Evolutionary conservation across 2,888 invertebrate genomes (phyloP).

Genomic region (Miltochrista miniata): DNA sequence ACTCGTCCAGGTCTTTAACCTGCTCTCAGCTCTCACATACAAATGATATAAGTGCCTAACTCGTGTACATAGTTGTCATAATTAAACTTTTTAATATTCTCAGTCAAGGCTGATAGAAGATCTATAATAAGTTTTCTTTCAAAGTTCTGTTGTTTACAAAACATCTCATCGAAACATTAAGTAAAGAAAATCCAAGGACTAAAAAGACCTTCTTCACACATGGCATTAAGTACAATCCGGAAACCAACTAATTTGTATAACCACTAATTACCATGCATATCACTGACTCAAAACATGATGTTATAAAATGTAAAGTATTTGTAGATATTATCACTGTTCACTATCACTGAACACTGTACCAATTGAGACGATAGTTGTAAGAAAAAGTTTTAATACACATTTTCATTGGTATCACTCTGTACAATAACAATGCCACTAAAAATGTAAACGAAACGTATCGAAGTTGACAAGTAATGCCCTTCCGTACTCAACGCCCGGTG

Average conservation of each 20-base stretch:
- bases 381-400: slow-evolving; percentile 11
- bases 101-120: too few species aligned
- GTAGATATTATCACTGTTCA: slow-evolving; percentile 19
- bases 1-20: not conserved
- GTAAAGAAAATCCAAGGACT: too few species aligned
- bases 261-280: slow-evolving; percentile 62
- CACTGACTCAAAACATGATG: slow-evolving; percentile 44
- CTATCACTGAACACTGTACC: slow-evolving; percentile 10
- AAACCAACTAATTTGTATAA: slow-evolving; percentile 48
- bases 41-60: not conserved
- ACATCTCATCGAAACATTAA: too few species aligned
- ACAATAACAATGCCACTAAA: slow-evolving; percentile 21
- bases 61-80: too few species aligned
- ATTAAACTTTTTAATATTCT: too few species aligned
- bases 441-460: slow-evolving; percentile 21
- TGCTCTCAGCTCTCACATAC: too few species aligned
- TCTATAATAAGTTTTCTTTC: too few species aligned
- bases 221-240: slow-evolving; percentile 64
- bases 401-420: slow-evolving; percentile 20
- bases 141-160: too few species aligned
- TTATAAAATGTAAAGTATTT: slow-evolving; percentile 25
- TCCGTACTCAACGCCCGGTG: slow-evolving; percentile 64
- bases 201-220: slow-evolving; percentile 24
- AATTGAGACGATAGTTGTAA: not conserved
- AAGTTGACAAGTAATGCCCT: slow-evolving; percentile 48